phyloP scores from a whole-genome alignment of 1,140 invertebrate species.

The Phenacoccus solenopsis region DNA sequence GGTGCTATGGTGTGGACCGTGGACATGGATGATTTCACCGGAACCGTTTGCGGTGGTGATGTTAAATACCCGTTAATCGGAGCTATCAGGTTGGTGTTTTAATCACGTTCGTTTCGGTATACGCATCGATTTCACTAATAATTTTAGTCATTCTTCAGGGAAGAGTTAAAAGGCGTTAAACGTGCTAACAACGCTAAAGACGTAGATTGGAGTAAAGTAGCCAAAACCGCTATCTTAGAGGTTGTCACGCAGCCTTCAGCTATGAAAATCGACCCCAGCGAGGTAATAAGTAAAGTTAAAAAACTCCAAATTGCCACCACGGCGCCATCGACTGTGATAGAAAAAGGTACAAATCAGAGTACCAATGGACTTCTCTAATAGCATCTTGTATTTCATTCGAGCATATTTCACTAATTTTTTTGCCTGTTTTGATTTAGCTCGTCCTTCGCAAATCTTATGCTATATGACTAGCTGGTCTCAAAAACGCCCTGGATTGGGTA shows the following conservation, averaged over 20 bases:
- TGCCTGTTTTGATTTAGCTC: slow-evolving; percentile 38
- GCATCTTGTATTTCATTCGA: no score
- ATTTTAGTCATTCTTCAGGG: slow-evolving; percentile 37
- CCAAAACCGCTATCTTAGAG: slow-evolving; percentile 42
- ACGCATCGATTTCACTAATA: no score
- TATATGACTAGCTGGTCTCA: slow-evolving; percentile 91
- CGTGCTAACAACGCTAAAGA: slow-evolving; percentile 59
- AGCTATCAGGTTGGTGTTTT: slow-evolving; percentile 64
- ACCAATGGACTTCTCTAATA: no score
- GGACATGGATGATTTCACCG: slow-evolving; percentile 92
- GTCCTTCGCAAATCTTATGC: slow-evolving; percentile 73
- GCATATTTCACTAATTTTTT: neutral
- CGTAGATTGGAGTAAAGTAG: slow-evolving; percentile 68
- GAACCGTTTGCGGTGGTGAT: slow-evolving; percentile 62
- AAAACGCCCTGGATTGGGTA: slow-evolving; percentile 70
- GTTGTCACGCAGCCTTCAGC: slow-evolving; percentile 58
- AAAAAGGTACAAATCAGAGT: neutral
- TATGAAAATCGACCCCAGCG: slow-evolving; percentile 61
- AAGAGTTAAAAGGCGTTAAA: slow-evolving; percentile 70
- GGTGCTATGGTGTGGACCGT: slow-evolving; percentile 96
- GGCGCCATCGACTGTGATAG: slow-evolving; percentile 20
- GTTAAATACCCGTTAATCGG: slow-evolving; percentile 83
- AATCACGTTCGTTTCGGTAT: neutral
- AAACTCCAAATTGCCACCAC: slow-evolving; percentile 39
- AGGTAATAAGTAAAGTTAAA: slow-evolving; percentile 49